phyloP scores from a whole-genome alignment of 35 echinoderm and acorn worm species.

The Heliocidaris erythrogramma region DNA sequence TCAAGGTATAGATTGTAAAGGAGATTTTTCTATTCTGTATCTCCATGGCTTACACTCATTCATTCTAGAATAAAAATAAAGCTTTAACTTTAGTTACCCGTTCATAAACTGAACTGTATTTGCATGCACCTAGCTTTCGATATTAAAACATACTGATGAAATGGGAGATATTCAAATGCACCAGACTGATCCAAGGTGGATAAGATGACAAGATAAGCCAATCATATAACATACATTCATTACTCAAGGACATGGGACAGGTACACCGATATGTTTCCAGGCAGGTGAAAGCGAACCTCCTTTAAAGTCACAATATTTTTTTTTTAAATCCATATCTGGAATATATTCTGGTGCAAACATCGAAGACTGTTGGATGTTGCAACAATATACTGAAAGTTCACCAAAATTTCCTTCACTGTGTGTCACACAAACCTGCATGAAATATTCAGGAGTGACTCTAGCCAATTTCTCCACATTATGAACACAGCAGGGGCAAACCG shows the following conservation, averaged over 20 bases:
- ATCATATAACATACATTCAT: neutral
- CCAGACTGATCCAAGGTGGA: no score
- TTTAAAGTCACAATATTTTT: neutral
- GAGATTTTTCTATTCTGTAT: neutral
- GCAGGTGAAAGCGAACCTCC: neutral
- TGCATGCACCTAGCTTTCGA: neutral
- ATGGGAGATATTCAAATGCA: neutral
- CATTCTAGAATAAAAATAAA: no score
- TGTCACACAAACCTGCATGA: neutral
- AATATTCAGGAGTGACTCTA: neutral
- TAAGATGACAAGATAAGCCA: neutral
- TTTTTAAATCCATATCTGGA: neutral
- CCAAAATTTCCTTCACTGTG: neutral
- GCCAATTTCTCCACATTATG: slow-evolving; percentile 16
- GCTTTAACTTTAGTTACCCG: no score
- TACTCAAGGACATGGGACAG: neutral
- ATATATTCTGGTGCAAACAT: neutral
- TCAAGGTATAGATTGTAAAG: neutral
- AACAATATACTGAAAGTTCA: neutral
- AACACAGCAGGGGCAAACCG: neutral
- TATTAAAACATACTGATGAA: neutral
- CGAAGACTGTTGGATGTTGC: neutral
- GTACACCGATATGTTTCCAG: neutral
- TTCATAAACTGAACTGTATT: no score
- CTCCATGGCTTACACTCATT: no score